Evolutionary conservation across 2,113 vertebrate species (phyloP), one percentile per base, ranked within the genome.

Genomic region (Thinocorus orbignyianus): DNA sequence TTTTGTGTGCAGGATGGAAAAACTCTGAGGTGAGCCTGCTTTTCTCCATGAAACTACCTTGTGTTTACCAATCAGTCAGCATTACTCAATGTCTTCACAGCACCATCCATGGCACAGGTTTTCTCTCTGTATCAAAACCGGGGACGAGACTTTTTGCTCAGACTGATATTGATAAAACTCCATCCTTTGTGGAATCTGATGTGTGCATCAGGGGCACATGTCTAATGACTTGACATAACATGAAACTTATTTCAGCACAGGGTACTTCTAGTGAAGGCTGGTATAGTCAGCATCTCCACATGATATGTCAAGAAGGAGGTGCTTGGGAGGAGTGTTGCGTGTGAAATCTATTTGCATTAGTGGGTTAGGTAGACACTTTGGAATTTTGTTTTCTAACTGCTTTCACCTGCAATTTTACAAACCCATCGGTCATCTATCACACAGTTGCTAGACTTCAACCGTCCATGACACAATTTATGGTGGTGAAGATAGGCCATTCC

Each of bases 401-500:
- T 60, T 85, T 96, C 96, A 98, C 98, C 99, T 97, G 98, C 97
- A 96, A 99, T 98, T 97, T 99, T 99, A 96, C 98, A 99, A 94
- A 99, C 98, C 98, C 98, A 99, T 87, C 97, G 97, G 92, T 98
- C 98, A 74, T 99, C 98, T 52, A 98, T 96, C 19, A 99, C 98
- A 82, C 98, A 99, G 96, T 99, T 99, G 11, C 92, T 94, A 17
- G 98, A 99, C 82, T 98, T 99, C 58, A 99, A 91, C 26, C 96
- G 97, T 33, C 98, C 97, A 13, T 99, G 98, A 85, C 97, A 99
- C 83, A 99, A 97, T 95, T 96, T 97, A 89, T 98, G 97, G 31
- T 99, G 98, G 95, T 98, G 98, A 41, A 99, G 98, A 89, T 98
- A 99, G 2, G 98, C 98, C 98, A 99, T 98, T 41, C 98, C 98